Conservation (phyloP, 2,888 invertebrate species). For the Himalopsyche kuldschensis region DNA sequence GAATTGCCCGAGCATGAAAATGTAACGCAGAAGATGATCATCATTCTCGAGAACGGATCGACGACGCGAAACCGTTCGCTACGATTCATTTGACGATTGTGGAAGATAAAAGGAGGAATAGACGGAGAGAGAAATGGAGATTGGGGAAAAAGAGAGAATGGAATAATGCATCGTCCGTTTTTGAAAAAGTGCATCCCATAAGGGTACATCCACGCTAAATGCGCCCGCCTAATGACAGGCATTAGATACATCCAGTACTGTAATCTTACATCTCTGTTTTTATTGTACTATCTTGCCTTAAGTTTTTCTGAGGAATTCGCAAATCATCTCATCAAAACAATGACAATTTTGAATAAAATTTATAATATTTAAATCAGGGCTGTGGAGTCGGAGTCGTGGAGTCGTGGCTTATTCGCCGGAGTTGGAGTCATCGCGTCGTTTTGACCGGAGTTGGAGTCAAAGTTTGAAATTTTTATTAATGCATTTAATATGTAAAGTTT, state of each 20-base stretch:
- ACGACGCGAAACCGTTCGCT: background rate
- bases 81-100: conserved; percentile 30
- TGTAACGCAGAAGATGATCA: background rate
- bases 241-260: conserved; percentile 18
- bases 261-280: background rate
- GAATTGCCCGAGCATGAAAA: background rate
- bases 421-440: no score
- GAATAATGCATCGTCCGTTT: conserved; percentile 27
- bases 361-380: no score
- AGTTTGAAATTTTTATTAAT: no score
- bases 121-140: background rate
- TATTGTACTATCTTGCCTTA: no score
- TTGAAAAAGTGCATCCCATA: conserved; percentile 31
- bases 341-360: no score
- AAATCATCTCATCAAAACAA: no score
- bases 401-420: no score
- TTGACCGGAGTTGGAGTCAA: no score
- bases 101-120: background rate
- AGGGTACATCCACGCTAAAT: conserved; percentile 25
- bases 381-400: no score
- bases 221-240: conserved; percentile 31
- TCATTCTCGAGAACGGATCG: background rate
- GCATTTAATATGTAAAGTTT: no score
- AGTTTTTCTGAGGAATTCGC: no score
- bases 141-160: background rate